Conservation (phyloP, 2,113 vertebrate genomes). For the Chloropsis cyanopogon region DNA sequence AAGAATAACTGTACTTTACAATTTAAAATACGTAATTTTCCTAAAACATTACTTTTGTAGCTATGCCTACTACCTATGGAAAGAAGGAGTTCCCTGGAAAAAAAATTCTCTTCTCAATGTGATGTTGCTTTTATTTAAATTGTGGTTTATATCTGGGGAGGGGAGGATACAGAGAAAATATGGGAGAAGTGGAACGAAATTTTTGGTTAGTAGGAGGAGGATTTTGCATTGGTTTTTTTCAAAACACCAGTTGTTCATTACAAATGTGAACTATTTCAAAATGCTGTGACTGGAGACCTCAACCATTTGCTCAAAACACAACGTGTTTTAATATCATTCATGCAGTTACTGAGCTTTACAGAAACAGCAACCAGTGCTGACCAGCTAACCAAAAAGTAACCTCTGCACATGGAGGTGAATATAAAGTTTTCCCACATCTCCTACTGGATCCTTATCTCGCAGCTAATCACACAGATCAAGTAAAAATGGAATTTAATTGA, state of each 20-base stretch:
- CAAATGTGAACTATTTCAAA: not conserved
- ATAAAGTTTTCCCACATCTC: not conserved
- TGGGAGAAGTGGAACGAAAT: not conserved
- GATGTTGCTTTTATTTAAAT: not conserved
- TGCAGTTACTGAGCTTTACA: not conserved
- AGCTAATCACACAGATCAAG: not conserved
- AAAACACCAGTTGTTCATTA: not conserved
- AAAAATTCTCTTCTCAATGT: not conserved
- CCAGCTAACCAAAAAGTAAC: not conserved
- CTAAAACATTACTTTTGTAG: not conserved
- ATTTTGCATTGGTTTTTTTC: not conserved
- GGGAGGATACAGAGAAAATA: not conserved
- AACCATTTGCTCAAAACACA: not conserved
- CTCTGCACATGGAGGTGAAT: not conserved
- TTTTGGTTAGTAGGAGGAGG: not conserved
- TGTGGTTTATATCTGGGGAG: not conserved
- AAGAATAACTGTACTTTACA: not conserved
- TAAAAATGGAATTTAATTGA: conserved; percentile 50
- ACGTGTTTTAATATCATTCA: not conserved
- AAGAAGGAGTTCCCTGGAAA: not conserved
- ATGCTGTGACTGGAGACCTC: not conserved
- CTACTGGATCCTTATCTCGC: not conserved
- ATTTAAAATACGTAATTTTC: not conserved
- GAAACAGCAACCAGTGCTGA: not conserved
- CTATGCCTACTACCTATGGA: not conserved